Evolutionary conservation across 2,888 invertebrate genomes (phyloP), one percentile per base, ranked within the genome.

Genomic region (Drosophila trichaetosa): DNA sequence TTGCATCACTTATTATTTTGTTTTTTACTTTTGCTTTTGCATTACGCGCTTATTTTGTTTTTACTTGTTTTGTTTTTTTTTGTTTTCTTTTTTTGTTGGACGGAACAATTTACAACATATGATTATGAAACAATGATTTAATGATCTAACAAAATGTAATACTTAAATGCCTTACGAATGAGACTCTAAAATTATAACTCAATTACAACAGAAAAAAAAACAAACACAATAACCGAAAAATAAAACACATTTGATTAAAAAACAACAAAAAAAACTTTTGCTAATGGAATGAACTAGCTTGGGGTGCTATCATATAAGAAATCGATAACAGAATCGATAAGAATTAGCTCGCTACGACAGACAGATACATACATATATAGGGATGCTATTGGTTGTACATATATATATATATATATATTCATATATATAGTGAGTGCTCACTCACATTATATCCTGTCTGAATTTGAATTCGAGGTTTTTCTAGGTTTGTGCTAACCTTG

Each of bases 71-170:
- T 33, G 57, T 67, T 69, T 64, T 58, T 69, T 42, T 64, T 70
- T 68, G 54, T 63, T 64, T 70, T 7, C 75, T 58, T 73, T 36
- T 65, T 69, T 80, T 84, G 75, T 89, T 87, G 87, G 87, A 87
- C 87, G 87, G 87, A 87, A 87, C 90, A 87, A 87, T 87, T 87
- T 87, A 88, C 87, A 87, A 87, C 86, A 87, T 89, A 87, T 87
- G 87, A 89, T 87, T 89, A 87, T 86, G 87, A 86, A 89, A 86
- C 87, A 86, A 84, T 87, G 87, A 66, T 72, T 79, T 62, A 79
- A 83, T 67, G 69, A 62, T 65, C 46, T 69, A 83, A 72, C 69
- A 73, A 68, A 69, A 61, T 69, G 21, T 76, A 78, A 79, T 77
- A 77, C 80, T 79, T 66, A 56, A 54, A 69, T 73, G 59, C 60